These are phyloP conservation scores for Latrodectus elegans DNA, from an alignment of 2,888 invertebrate genomes.

Conservation along the genomic window DNA sequence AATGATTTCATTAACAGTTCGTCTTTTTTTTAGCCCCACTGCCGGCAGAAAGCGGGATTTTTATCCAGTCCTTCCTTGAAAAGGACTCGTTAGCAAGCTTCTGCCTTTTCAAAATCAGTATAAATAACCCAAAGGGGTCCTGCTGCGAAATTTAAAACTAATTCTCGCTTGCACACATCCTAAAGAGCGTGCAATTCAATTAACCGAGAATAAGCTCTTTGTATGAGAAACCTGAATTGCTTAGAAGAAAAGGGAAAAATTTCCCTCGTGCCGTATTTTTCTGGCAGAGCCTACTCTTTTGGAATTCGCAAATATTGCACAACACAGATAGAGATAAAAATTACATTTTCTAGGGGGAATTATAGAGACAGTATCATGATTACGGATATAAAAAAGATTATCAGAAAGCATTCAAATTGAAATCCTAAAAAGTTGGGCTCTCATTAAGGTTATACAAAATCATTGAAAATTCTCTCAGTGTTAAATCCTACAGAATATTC, in stretches of 20 bases:
- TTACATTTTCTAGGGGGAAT: too few species aligned
- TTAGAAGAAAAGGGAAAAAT: background rate
- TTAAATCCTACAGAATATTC: too few species aligned
- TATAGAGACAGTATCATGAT: too few species aligned
- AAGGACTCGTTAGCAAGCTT: constrained; percentile 61
- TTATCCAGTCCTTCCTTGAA: constrained; percentile 51
- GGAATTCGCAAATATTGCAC: background rate
- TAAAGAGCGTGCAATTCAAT: constrained; percentile 67
- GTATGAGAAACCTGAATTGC: constrained; percentile 11
- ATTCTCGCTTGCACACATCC: constrained; percentile 65
- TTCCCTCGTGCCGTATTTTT: background rate
- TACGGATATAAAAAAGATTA: too few species aligned
- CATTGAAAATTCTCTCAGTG: too few species aligned
- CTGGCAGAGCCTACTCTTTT: background rate
- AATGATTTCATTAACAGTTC: constrained; percentile 69
- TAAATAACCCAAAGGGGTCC: constrained; percentile 60
- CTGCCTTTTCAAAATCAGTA: constrained; percentile 67
- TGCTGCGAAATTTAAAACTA: constrained; percentile 67
- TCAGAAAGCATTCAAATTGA: too few species aligned
- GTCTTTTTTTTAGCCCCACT: constrained; percentile 34
- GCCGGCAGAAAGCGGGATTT: constrained; percentile 45
- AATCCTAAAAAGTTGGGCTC: too few species aligned
- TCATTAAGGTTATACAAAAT: too few species aligned
- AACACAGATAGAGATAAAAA: too few species aligned
- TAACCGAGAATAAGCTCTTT: constrained; percentile 61